These are phyloP conservation scores for Crotalus viridis DNA, from an alignment of 2,113 vertebrate genomes.

Conservation along the genomic window DNA sequence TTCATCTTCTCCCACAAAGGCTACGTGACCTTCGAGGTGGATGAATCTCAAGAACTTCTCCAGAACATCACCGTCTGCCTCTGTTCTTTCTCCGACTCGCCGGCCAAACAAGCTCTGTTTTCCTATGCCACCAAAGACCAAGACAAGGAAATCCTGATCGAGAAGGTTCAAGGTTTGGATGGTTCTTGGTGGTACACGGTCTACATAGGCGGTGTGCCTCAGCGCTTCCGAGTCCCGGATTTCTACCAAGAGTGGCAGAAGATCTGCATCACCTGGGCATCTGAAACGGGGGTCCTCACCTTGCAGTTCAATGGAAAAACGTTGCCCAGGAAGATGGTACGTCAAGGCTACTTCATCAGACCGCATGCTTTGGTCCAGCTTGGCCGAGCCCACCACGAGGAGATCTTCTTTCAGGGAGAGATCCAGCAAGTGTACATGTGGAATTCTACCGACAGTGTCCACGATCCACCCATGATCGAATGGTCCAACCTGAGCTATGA, in stretches of 20 bases:
- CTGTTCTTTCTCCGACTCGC: not conserved
- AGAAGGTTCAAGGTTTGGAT: not conserved
- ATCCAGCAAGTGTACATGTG: not conserved
- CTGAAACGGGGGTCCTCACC: not conserved
- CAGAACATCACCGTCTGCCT: not conserved
- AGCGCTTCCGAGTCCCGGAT: not conserved
- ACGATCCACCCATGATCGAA: not conserved
- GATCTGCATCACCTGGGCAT: not conserved
- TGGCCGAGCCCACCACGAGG: not conserved
- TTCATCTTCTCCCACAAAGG: not conserved
- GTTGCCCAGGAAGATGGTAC: not conserved
- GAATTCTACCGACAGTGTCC: not conserved
- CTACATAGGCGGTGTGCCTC: not conserved
- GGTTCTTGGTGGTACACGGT: not conserved
- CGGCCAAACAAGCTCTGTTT: not conserved
- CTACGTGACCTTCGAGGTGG: not conserved
- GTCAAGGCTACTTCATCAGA: not conserved
- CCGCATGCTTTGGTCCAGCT: not conserved
- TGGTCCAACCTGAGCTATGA: not conserved
- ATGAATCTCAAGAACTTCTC: not conserved
- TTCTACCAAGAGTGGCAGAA: not conserved
- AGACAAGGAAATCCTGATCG: not conserved
- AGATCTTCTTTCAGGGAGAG: not conserved
- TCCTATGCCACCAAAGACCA: not conserved
- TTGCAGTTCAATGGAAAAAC: accelerated